Base-by-base conservation (phyloP, 2,888 invertebrate species). In the Drosophila melanosoma region DNA sequence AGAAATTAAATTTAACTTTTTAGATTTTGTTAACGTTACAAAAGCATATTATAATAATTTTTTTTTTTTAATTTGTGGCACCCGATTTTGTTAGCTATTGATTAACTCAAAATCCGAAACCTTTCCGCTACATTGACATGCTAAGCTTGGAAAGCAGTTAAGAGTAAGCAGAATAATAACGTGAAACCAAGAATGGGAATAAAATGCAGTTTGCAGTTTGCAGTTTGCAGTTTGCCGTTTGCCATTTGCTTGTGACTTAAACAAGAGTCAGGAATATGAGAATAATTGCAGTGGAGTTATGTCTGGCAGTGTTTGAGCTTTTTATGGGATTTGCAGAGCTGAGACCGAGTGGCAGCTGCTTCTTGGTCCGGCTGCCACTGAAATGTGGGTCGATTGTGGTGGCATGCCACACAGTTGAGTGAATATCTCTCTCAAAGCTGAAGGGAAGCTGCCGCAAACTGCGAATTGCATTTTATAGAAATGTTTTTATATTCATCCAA, bases 261-360 rank as follows among this genome's bases (percentile, higher is more conserved):
- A 71, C 58, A 80, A 72, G 61, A 79, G 68, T 48, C 65, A 52
- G 65, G 62, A 61, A 76, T 52, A 60, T 60, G 58, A 81, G 69
- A 77, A 76, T 81, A 83, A 84, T 82, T 82, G 85, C 83, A 67
- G 51, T 63, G 62, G 52, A 82, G 85, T 74, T 87, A 78, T 84
- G 83, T 82, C 82, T 76, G 72, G 42, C 53, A 63, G 60, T 74
- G 56, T 74, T 75, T 70, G 60, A 48, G 59, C 49, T 68, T 72
- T 26, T 72, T 72, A 70, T 77, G 69, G 74, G 74, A 64, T 62
- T 74, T 67, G 51, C 40, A 49, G 62, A 66, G 56, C 42, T 40
- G 49, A 20, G 38, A 49, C 29, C 3, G 53, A 36, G 40, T 26
- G 11, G 36, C 56, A 32, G 38, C 40, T 38, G 56, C 45, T 45